Base-by-base conservation (phyloP, 2,888 invertebrate genomes). In the Chaitophorus viminalis region DNA sequence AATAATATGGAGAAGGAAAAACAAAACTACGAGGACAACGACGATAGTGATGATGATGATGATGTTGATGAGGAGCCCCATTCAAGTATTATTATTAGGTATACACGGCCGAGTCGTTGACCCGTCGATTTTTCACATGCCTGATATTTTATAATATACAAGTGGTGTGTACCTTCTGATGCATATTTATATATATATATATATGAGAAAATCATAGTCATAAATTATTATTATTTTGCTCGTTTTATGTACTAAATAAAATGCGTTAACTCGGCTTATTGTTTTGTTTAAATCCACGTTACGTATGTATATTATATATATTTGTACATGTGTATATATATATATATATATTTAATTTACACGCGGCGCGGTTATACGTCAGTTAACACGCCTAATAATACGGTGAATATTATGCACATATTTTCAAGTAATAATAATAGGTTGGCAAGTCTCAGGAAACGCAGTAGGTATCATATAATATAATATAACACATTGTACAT, bases 101-200 rank as follows among this genome's bases (percentile, higher is more conserved):
- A 2, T 65, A 65, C n/a, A 65, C 60, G 8, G 29, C 17, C 8
- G 52, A 72, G 82, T 82, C 82, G 82, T 82, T 82, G 82, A 82
- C 82, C 82, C 52, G 21, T 68, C 46, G 31, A 82, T 82, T 82
- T 72, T 82, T 82, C 82, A 70, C 82, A 82, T 70, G 82, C 46
- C 8, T 4, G 11, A 60, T 70, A 82, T 31, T 70, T n/a, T 68
- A 39, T n/a, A n/a, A n/a, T 9, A 8, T 31, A 31, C 39, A 78
- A 31, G 52, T 39, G 3, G 25, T 78, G 33, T 60, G 54, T 25
- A 60, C 11, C 1, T 78, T 29, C 39, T 1, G 46, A 46, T 46
- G n/a, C 17, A 17, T 29, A 46, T n/a, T 17, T 17, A 46, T 52
- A 25, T 78, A 78, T 33, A n/a, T 29, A 76, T 52, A 76, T 79